Base-by-base conservation (phyloP, 2,888 invertebrate species). In the Drosophila atroscutellata region DNA sequence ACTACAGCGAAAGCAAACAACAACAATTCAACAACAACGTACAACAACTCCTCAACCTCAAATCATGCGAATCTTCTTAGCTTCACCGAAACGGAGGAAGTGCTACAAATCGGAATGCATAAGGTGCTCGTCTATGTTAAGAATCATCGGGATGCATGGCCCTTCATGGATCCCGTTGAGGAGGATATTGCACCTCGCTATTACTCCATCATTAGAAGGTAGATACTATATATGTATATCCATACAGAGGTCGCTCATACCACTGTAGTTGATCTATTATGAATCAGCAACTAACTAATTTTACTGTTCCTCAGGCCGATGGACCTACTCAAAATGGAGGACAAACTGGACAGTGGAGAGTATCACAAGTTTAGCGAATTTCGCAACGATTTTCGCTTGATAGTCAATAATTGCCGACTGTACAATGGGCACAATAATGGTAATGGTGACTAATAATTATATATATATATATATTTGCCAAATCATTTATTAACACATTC, bases 101-200 rank as follows among this genome's bases (percentile, higher is more conserved):
- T 97, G 89, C 94, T 97, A 66, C 96, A 97, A 91, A 97, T 97
- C 63, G 97, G 97, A 57, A 97, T 98, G 97, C 97, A 97, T 93
- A 98, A 98, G 94, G 97, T 98, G 67, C 94, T 98, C 66, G 97
- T 98, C 91, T 95, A 96, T 89, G 95, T 98, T 45, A 97, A 97
- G 90, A 96, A 96, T 86, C 98, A 98, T 92, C 96, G 97, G 66
- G 98, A 98, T 92, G 97, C 98, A 0, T 98, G 98, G 98, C 98
- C 98, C 0, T 98, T 99, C 93, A 95, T 97, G 91, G 97, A 98
- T 91, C 97, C 98, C 0, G 98, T 98, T 1, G 97, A 98, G 88
- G 98, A 98, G 91, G 97, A 97, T 90, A 97, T 97, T 91, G 98
- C 98, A 0, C 98, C 98, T 0, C 96, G 97, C 92, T 97, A 96